phyloP scores from a whole-genome alignment of 2,113 vertebrate species.

The Indri indri region DNA sequence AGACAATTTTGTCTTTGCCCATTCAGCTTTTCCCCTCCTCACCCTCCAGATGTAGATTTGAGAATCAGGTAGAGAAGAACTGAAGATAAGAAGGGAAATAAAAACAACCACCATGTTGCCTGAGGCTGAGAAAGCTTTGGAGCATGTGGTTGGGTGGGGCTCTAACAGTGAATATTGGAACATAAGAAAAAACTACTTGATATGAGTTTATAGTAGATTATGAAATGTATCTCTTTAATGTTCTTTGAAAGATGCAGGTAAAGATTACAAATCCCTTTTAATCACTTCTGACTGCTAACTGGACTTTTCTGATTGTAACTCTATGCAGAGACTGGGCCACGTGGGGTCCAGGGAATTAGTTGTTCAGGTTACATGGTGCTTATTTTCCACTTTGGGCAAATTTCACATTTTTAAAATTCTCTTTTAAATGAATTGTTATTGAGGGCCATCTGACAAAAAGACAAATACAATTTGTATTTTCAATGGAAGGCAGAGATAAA shows the following conservation, averaged over 20 bases:
- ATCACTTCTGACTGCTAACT: background rate
- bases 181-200: background rate
- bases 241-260: background rate
- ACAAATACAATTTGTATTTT: background rate
- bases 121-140: background rate
- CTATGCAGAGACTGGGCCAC: background rate
- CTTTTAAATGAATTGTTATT: background rate
- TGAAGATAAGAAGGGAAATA: background rate
- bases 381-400: background rate
- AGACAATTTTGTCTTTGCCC: background rate
- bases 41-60: background rate
- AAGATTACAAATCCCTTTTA: background rate
- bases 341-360: accelerated
- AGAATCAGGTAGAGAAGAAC: background rate
- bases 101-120: background rate
- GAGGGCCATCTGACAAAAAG: background rate
- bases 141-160: background rate
- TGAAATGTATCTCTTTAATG: background rate
- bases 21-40: background rate
- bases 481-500: background rate
- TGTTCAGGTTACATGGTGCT: background rate
- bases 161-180: background rate
- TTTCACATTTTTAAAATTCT: background rate
- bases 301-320: no score
- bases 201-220: background rate